Base-by-base conservation (phyloP, 2,113 vertebrate genomes). In the Phylloscopus trochilus region DNA sequence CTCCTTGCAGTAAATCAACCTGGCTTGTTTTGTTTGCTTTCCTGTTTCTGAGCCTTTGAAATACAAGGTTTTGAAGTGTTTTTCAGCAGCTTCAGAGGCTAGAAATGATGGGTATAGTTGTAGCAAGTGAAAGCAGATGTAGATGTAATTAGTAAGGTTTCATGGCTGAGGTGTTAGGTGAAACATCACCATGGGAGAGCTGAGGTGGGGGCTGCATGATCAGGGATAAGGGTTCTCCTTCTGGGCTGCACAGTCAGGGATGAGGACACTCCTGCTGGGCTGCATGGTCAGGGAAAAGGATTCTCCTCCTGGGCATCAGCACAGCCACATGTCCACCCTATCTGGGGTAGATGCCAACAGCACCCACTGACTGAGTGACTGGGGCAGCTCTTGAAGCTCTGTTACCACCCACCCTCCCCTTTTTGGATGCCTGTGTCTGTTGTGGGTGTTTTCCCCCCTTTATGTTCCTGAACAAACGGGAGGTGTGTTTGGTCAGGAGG, bases 11-110 rank as follows among this genome's bases (percentile, higher is more conserved):
- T 95, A 93, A 90, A 93, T 96, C 90, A 93, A 3, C 37, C 13
- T 53, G 51, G 39, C 53, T 93, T 75, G 66, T 89, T 92, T 91
- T 88, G 73, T 90, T 95, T 95, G 69, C 87, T 78, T 84, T 89
- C 66, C 44, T 55, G 1, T 63, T 84, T 67, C 76, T 39, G n/a
- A 82, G 47, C 13, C 62, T 20, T 90, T 92, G 80, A 94, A 83
- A 93, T 56, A 78, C 6, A 76, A 93, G 35, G 41, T 6, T 83
- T 89, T 75, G 89, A 74, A 93, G 80, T 27, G 60, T 60, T 92
- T 89, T 59, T 21, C 77, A 68, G 77, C 39, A 64, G 56, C 81
- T 75, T 56, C 64, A 33, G 62, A 41, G 69, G 52, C 68, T 35
- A 28, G 64, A 52, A 78, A 44, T 2, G 31, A 55, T 19, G 28